Evolutionary conservation across 2,797 vertebrate genomes (phyloP), one percentile per base, ranked within the genome.

Genomic region (Pseudomugil gertrudae): DNA sequence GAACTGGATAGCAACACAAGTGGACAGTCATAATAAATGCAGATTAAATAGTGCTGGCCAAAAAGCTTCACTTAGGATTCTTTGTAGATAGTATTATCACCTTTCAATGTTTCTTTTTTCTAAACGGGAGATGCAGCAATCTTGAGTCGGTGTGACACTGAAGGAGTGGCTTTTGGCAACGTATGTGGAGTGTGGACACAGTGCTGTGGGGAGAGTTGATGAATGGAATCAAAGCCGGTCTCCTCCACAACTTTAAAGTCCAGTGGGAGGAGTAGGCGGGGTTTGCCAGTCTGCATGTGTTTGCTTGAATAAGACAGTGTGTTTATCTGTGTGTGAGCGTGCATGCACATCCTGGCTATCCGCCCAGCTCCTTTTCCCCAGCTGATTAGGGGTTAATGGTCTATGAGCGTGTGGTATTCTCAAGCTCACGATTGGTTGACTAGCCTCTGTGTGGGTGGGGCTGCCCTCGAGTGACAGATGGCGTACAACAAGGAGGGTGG

Each of bases 371-470:
- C 56, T 87, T 90, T 92, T 94, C 89, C 86, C 89, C 91, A 94
- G 92, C 93, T 95, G 92, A 95, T 95, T 95, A 95, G 91, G 95
- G 93, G 94, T 95, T 95, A 96, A 96, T 95, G 92, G 91, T 91
- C 93, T 93, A 92, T 92, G 92, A 93, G 93, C 81, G 74, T 83
- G 85, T 87, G 84, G 84, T 74, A 69, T 58, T 56, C 27, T 76
- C 69, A 48, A 30, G 26, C 10, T 69, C 35, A 32, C 81, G 85
- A 95, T 95, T 95, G 95, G 95, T 85, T 85, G 64, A 63, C 71
- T 13, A 87, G 88, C 86, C 91, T 91, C 91, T 80, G 86, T 82
- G 94, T 94, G 94, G 95, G 93, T 84, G 94, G 89, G 60, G 78
- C 63, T 91, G 80, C 74, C 79, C 89, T 87, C 93, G 87, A 91